phyloP scores from a whole-genome alignment of 2,113 vertebrate genomes.

The Xenopus borealis region DNA sequence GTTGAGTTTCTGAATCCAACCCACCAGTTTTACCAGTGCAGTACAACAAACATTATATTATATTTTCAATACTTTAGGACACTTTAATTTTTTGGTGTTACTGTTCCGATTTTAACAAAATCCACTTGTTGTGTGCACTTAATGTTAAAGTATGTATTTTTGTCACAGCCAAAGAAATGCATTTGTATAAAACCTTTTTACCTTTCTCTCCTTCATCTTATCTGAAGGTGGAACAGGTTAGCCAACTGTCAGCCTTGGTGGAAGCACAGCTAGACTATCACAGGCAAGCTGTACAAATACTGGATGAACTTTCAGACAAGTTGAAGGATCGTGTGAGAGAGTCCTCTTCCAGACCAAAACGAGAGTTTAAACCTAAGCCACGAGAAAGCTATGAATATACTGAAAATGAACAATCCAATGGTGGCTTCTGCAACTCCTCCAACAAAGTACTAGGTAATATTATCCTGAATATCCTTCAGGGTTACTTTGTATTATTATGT shows the following conservation, averaged over 20 bases:
- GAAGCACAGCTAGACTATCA: constrained; percentile 96
- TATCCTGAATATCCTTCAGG: fast-evolving
- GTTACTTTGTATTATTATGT: no score
- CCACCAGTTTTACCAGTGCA: no score
- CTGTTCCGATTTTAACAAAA: no score
- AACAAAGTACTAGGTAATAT: constrained; percentile 65
- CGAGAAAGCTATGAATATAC: constrained; percentile 80
- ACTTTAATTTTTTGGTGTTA: no score
- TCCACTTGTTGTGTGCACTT: no score
- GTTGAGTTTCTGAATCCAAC: no score
- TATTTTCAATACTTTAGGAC: no score
- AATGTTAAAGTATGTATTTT: no score
- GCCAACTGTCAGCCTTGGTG: constrained; percentile 93
- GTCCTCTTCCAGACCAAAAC: constrained; percentile 75
- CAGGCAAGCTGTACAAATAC: constrained; percentile 87
- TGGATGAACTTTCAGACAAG: constrained; percentile 88
- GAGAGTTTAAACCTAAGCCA: constrained; percentile 88
- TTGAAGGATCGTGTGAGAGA: constrained; percentile 84
- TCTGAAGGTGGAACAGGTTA: constrained; percentile 90
- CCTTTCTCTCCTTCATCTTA: neutral
- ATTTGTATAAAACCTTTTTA: no score
- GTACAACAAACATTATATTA: no score
- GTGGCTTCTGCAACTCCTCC: constrained; percentile 72
- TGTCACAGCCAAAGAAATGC: no score
- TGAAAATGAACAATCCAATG: constrained; percentile 83